phyloP scores from a whole-genome alignment of 2,113 vertebrate genomes.

The Cinclus cinclus region DNA sequence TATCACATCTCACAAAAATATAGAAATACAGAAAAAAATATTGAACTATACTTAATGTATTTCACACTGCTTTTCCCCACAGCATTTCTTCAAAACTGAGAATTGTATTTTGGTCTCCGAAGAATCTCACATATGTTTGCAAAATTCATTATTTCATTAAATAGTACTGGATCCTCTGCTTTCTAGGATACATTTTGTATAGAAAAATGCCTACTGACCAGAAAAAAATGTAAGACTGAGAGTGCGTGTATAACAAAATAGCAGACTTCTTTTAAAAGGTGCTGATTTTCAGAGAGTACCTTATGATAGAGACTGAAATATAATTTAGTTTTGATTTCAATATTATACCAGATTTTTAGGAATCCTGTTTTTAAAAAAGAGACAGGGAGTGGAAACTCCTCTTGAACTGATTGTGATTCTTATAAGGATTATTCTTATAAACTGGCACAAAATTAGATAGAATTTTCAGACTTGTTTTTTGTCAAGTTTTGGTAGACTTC shows the following conservation, averaged over 20 bases:
- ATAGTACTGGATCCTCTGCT: not conserved
- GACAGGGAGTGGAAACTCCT: not conserved
- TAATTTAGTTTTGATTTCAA: not conserved
- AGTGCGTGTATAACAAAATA: not conserved
- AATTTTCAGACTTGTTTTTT: not conserved
- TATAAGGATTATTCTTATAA: not conserved
- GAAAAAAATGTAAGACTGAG: not conserved
- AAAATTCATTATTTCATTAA: not conserved
- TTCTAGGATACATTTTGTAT: not conserved
- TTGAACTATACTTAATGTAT: not conserved
- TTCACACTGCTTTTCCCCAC: not conserved
- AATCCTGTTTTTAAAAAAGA: not conserved
- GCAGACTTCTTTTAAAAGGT: not conserved
- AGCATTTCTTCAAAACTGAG: not conserved
- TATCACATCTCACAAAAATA: not conserved
- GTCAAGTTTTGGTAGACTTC: not conserved
- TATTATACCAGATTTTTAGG: not conserved
- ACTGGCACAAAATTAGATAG: not conserved
- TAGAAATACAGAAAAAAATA: not conserved
- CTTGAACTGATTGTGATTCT: not conserved
- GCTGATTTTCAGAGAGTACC: not conserved
- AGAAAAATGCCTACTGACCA: not conserved
- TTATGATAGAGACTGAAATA: not conserved
- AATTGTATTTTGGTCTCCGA: not conserved
- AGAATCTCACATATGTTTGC: not conserved